Base-by-base conservation (phyloP, 2,888 invertebrate species). In the Platynereis dumerilii region DNA sequence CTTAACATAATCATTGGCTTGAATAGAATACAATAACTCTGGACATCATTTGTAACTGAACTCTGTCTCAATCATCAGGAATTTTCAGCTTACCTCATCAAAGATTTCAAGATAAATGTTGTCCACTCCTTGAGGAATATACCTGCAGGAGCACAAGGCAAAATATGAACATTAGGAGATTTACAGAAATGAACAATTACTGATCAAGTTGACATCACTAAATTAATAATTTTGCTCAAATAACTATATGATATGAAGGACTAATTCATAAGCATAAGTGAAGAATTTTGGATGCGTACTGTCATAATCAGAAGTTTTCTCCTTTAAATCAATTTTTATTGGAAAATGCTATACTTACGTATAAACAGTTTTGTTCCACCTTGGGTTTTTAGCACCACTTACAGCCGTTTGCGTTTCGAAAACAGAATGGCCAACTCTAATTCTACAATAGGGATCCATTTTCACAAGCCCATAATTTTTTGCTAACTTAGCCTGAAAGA, bases 371-470 rank as follows among this genome's bases (percentile, higher is more conserved):
- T 96, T 94, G 85, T 96, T 95, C 97, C 97, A 98, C 69, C 91
- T 88, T 2, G 98, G 98, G 78, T 91, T 94, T 84, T 95, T 96
- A 27, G 94, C 94, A 39, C 96, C 98, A 85, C 93, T 96, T 68
- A 92, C 90, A 82, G 93, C 93, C 0, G 96, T 96, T 77, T 93
- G 94, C 0, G 96, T 97, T 86, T 98, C 97, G 85, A 95, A 96
- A 65, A 96, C 92, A 76, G 92, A 91, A 84, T 96, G 96, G 0
- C 96, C 98, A 27, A 97, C 91, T 71, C 96, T 89, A 64, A 98
- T 85, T 65, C 97, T 88, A 39, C 93, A 94, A 82, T 97, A 98
- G 0, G 96, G 96, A 85, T 97, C 96, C 96, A 96, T 97, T 66
- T 94, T 89, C 0, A 94, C 92, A 79, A 96, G 87, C 12, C 96